Base-by-base conservation (phyloP, 2,797 vertebrate species). In the Cirrhinus molitorella region DNA sequence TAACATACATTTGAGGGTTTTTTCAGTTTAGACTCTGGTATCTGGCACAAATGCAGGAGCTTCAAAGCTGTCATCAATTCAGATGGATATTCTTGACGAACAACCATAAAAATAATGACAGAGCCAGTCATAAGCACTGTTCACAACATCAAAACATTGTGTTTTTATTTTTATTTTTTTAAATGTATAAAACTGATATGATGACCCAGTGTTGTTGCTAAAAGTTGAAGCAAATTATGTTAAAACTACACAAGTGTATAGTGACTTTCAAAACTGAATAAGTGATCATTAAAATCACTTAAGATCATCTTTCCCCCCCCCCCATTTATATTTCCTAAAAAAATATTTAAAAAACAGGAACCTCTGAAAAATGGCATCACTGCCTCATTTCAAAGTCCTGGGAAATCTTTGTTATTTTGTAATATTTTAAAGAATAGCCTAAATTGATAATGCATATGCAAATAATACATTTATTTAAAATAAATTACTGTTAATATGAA, bases 1-100 rank as follows among this genome's bases (percentile, higher is more conserved):
- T 77, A 77, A 63, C 57, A 63, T 45, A 77, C 75, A 63, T 45
- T 81, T 63, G 19, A 72, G 53, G 13, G 11, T 0, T 4, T 55
- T 67, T 70, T 79, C 77, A 37, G 51, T 68, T 67, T 25, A 70
- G 31, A 80, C 65, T 68, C 63, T 79, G 47, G 25, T 71, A 55
- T 80, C 66, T 71, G 53, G 37, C 51, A 85, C 67, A 76, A 72
- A 72, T 85, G 85, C 83, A 88, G 71, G 67, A 79, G 61, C 70
- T 31, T 59, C 47, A 70, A 76, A 76, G 70, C 78, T 34, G 53
- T 47, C 78, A 67, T 53, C 70, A 63, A 80, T 43, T 76, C 61
- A 75, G 10, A 70, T 16, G 43, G 19, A 77, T 43, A 65, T 63
- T 37, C 28, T 65, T 51, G 45, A 65, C 43, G 65, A 14, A 72